Evolutionary conservation across 2,113 vertebrate species (phyloP).

Genomic region (Cephalopholis sonnerati): DNA sequence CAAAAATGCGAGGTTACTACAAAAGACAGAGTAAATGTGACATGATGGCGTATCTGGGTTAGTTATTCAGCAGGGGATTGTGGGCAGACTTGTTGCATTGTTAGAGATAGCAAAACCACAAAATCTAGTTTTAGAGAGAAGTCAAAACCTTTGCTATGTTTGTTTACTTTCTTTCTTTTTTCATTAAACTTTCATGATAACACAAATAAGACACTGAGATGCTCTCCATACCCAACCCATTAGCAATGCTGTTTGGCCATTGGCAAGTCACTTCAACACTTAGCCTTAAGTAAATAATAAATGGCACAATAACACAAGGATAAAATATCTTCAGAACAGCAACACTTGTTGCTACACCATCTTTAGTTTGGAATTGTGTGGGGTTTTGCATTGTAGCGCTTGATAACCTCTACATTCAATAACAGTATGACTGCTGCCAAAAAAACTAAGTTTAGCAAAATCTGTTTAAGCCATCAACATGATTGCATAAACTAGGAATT

Average conservation of each 20-base stretch:
- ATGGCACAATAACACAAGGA: background rate
- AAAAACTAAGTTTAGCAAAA: background rate
- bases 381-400: background rate
- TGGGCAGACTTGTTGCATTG: constrained; percentile 6
- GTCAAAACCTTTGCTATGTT: background rate
- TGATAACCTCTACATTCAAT: background rate
- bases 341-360: background rate
- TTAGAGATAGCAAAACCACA: background rate
- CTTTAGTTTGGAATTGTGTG: background rate
- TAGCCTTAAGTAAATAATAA: background rate
- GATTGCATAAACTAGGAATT: background rate
- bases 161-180: background rate
- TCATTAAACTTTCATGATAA: background rate
- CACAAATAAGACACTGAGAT: background rate
- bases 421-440: background rate
- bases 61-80: constrained; percentile 37
- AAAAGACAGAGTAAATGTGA: constrained; percentile 20
- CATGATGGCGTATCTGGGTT: constrained; percentile 36
- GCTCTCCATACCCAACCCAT: background rate
- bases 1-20: background rate
- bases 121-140: background rate
- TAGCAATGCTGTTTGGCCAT: background rate
- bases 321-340: background rate
- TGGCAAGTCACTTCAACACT: background rate
- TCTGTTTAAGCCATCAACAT: background rate